A percentile compares a stretch with the other conserved stretches of the same genome.
Conservation (phyloP, 1,140 invertebrate species). For the Coptotermes formosanus region DNA sequence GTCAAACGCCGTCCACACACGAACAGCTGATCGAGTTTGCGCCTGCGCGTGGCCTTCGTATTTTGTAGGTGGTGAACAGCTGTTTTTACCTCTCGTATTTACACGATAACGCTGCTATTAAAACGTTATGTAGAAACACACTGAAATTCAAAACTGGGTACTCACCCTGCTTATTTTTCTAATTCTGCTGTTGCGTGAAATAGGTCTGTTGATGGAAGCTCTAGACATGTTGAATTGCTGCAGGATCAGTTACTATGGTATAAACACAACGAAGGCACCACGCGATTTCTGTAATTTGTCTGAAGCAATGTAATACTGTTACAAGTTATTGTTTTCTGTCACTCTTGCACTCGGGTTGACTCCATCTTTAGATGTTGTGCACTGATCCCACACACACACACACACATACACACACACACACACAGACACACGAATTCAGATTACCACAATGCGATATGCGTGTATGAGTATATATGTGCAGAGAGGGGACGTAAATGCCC, state of each 20-base stretch:
- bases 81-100: not conserved
- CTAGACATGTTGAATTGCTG: conserved; percentile 45
- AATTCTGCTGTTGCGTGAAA: conserved; percentile 44
- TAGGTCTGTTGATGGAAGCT: conserved; percentile 51
- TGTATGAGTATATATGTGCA: not conserved
- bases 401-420: too few species aligned
- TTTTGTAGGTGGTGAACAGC: not conserved
- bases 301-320: not conserved
- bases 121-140: too few species aligned
- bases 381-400: not conserved
- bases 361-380: not conserved
- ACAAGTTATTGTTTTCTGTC: not conserved
- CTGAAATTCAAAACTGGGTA: conserved; percentile 28
- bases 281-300: not conserved
- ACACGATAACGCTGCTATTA: not conserved
- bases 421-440: not conserved
- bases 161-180: conserved; percentile 53
- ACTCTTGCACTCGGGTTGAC: not conserved
- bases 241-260: not conserved
- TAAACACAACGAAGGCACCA: not conserved
- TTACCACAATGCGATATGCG: not conserved
- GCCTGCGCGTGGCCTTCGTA: not conserved
- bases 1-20: not conserved
- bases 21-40: not conserved
- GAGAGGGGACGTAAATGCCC: not conserved